Percentiles rank a stretch among this genome's conserved stretches.
Evolutionary conservation across 2,113 vertebrate species (phyloP).

Genomic region (Hucho hucho): DNA sequence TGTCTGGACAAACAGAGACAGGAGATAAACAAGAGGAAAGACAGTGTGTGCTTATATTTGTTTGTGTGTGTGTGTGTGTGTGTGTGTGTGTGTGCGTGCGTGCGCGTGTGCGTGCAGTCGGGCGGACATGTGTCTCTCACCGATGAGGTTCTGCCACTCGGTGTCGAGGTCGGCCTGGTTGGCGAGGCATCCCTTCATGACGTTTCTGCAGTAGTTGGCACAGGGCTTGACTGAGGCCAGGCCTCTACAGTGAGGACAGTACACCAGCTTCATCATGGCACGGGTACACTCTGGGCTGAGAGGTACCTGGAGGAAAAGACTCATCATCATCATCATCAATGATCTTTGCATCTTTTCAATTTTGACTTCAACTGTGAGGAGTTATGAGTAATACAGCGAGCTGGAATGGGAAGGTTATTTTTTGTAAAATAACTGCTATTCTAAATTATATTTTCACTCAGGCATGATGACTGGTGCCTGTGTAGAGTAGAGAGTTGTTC

Average conservation of each 20-base stretch:
- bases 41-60: not conserved
- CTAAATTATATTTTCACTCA: no score
- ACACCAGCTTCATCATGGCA: constrained; percentile 72
- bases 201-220: constrained; percentile 74
- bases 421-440: no score
- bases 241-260: constrained; percentile 74
- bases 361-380: no score
- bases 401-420: no score
- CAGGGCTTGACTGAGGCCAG: constrained; percentile 67
- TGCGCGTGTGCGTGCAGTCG: not conserved
- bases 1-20: constrained; percentile 52
- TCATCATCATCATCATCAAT: not conserved
- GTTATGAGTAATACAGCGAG: no score
- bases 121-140: constrained; percentile 50
- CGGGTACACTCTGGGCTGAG: constrained; percentile 70
- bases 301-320: constrained; percentile 73
- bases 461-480: no score
- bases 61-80: no score
- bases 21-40: not conserved
- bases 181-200: constrained; percentile 75
- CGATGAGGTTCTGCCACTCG: constrained; percentile 74
- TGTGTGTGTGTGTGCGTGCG: no score
- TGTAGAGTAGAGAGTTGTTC: no score
- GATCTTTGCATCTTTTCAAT: no score
- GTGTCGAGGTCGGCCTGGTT: constrained; percentile 68